A percentile compares a stretch with the other conserved stretches of the same genome.
Evolutionary conservation across 2,888 invertebrate species (phyloP).

Genomic region (Perizoma flavofasciatum): DNA sequence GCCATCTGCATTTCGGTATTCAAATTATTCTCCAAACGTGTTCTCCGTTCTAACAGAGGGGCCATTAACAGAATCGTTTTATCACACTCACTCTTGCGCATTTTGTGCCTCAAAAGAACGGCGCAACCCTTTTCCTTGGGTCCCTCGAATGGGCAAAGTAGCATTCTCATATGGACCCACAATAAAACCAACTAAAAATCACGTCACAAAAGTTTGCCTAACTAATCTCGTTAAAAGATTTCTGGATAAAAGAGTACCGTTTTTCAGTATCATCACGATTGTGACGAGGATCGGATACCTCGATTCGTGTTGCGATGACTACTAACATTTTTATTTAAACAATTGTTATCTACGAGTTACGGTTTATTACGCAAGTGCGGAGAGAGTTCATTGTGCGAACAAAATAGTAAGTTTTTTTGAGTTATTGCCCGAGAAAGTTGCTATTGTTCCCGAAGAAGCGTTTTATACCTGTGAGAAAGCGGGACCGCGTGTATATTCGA

Average conservation of each 20-base stretch:
- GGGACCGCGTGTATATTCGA: conserved; percentile 55
- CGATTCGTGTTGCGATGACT: conserved; percentile 60
- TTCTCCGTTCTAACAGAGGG: conserved; percentile 64
- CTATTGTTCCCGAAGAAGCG: conserved; percentile 67
- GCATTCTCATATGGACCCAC: conserved; percentile 76
- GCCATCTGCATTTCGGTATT: conserved; percentile 83
- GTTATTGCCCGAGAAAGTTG: conserved; percentile 74
- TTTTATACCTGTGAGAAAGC: conserved; percentile 67
- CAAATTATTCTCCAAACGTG: conserved; percentile 83
- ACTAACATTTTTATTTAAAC: conserved; percentile 45
- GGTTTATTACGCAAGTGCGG: conserved; percentile 60
- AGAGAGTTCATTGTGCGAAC: conserved; percentile 71
- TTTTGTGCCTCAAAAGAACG: conserved; percentile 53
- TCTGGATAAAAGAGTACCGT: conserved; percentile 82
- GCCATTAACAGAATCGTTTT: conserved; percentile 62
- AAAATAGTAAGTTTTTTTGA: conserved; percentile 68
- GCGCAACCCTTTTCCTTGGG: conserved; percentile 64
- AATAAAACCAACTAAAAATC: conserved; percentile 77
- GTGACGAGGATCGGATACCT: conserved; percentile 80
- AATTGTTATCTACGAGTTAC: conserved; percentile 50
- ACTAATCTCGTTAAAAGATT: conserved; percentile 83
- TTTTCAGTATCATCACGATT: conserved; percentile 82
- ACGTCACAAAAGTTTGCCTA: conserved; percentile 83
- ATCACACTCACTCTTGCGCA: conserved; percentile 81
- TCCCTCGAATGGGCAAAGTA: conserved; percentile 68